phyloP scores from a whole-genome alignment of 2,888 invertebrate species.

The Meandrusa payeni region DNA sequence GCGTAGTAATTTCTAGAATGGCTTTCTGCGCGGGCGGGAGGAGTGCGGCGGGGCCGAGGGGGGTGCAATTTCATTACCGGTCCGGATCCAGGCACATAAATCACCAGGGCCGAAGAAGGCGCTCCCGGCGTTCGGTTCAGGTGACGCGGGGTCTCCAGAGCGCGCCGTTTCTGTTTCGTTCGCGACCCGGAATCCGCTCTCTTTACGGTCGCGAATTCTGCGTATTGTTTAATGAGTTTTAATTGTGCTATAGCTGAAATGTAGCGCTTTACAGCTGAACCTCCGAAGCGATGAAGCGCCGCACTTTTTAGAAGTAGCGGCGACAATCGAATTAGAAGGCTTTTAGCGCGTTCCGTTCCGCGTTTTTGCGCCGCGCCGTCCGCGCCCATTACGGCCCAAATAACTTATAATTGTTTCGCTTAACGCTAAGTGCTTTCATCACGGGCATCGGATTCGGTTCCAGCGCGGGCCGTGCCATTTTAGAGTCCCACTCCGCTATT shows the following conservation, averaged over 20 bases:
- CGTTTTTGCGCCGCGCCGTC: constrained; percentile 79
- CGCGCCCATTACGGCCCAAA: constrained; percentile 76
- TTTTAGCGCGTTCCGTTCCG: constrained; percentile 75
- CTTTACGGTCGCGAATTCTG: constrained; percentile 72
- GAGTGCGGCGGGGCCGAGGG: constrained; percentile 52
- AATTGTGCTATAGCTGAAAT: constrained; percentile 50
- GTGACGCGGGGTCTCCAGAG: constrained; percentile 75
- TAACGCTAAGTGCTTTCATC: constrained; percentile 80
- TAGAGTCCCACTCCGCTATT: constrained; percentile 39
- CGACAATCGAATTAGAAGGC: constrained; percentile 77
- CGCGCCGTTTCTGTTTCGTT: constrained; percentile 72
- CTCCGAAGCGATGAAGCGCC: constrained; percentile 16
- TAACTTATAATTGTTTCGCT: constrained; percentile 81
- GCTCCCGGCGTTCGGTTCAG: constrained; percentile 77
- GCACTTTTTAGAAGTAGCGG: constrained; percentile 51
- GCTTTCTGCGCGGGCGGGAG: constrained; percentile 54
- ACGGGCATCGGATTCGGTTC: constrained; percentile 61
- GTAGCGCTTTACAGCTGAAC: constrained; percentile 25
- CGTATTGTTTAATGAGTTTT: constrained; percentile 63
- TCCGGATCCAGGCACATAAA: constrained; percentile 80
- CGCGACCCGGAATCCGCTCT: constrained; percentile 64
- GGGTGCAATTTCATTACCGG: constrained; percentile 81
- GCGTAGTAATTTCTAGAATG: constrained; percentile 80
- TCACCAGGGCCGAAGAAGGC: constrained; percentile 81
- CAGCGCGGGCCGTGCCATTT: constrained; percentile 54